Base-by-base conservation (phyloP, 2,888 invertebrate species). In the Serrognathus titanus region DNA sequence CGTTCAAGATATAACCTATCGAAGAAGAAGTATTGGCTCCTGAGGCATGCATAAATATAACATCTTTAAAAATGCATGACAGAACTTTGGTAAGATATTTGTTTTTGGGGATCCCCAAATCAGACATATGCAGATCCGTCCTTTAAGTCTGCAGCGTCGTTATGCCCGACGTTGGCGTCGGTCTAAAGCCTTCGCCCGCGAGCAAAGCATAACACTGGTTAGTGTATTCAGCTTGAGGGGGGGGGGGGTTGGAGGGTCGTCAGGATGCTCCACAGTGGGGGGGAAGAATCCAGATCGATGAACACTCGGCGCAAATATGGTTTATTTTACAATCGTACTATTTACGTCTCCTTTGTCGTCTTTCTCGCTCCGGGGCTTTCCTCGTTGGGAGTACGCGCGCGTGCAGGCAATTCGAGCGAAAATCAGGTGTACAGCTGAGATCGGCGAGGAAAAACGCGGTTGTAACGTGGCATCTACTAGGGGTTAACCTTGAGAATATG, bases 271-370 rank as follows among this genome's bases (percentile, higher is more conserved):
- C 61, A 60, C 60, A 59, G 63, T 62, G 64, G 58, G 61, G 63
- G 24, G 57, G 59, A 66, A 68, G 69, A 66, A 64, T 66, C 61
- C 67, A 67, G 68, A 70, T 70, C 70, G 69, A 69, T 69, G 70
- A 68, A 63, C 66, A 67, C 68, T 66, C 66, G 63, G 65, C 66
- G 66, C 69, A 69, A 69, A 70, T 69, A 67, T 66, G 67, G 66
- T 69, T 67, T 67, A 69, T 66, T 66, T 67, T 66, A 64, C 67
- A 62, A 66, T 68, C 64, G 62, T 61, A 63, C 65, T 64, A 62
- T 59, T 62, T 63, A 66, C 66, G 61, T 63, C 63, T 56, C 55
- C 53, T 60, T 60, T 54, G 58, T 58, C 40, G 48, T 59, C 58
- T 48, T 51, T 47, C 47, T 38, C 38, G 38, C 39, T 47, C 40